Base-by-base conservation (phyloP, 2,113 vertebrate genomes). In the Lagopus leucura region DNA sequence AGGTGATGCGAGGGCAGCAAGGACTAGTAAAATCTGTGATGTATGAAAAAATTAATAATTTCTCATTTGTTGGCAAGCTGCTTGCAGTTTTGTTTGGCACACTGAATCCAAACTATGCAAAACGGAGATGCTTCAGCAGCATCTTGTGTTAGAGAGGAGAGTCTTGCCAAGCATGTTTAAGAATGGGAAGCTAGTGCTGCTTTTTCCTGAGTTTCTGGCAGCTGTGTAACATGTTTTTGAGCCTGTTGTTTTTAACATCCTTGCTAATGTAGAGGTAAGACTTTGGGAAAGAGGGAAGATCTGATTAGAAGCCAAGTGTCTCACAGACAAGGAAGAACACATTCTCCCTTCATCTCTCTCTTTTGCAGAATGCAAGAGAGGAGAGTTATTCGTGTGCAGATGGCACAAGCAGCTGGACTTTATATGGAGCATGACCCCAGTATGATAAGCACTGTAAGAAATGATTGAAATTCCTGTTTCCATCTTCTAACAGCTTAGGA, bases 21-120 rank as follows among this genome's bases (percentile, higher is more conserved):
- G 52, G 66, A 82, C 10, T 76, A 87, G 70, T 79, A 76, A 79
- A 92, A 72, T 52, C 15, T 7, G 54, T 88, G 58, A 75, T 76
- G 10, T 58, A 20, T 75, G 77, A 76, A 82, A 70, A 91, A 91
- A 80, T 30, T 63, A 85, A 4, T 69, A 43, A 54, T n/a, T 79
- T 54, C 30, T 89, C 1, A 0, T 88, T 66, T 55, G 24, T 71
- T 88, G 67, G 60, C 60, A 91, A 77, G 65, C 48, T 76, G 66
- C n/a, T 57, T 48, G 66, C 42, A 36, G 14, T 77, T 87, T 52
- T 7, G 2, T 60, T 69, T 63, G 79, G 27, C 38, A 1, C 27
- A 7, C 15, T 77, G 79, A 88, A 69, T 54, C 58, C 48, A 52
- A 78, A 76, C 78, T 25, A 11, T 14, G 47, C 9, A 58, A 42